These are phyloP conservation scores for Microcebus murinus DNA, from an alignment of 2,113 vertebrate genomes.

Conservation along the genomic window DNA sequence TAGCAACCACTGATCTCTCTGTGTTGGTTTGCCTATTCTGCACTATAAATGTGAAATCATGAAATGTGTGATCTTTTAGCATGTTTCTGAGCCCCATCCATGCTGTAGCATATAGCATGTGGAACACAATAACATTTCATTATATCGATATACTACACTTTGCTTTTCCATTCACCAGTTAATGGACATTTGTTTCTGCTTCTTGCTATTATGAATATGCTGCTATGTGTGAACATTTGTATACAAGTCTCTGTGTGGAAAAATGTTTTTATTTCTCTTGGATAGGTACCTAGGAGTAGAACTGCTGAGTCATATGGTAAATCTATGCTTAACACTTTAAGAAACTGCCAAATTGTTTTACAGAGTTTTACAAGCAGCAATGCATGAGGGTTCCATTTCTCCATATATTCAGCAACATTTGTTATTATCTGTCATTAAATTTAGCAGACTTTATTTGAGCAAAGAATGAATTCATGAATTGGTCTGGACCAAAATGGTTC, in stretches of 20 bases:
- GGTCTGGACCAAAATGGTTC: not conserved
- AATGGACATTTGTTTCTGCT: not conserved
- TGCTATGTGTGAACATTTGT: not conserved
- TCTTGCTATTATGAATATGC: not conserved
- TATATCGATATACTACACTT: not conserved
- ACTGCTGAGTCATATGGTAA: not conserved
- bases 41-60: not conserved
- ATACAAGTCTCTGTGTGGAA: not conserved
- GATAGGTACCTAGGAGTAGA: not conserved
- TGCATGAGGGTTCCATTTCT: not conserved
- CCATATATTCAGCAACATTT: not conserved
- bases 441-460: not conserved
- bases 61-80: not conserved
- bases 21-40: not conserved
- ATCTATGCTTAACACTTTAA: not conserved
- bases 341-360: not conserved
- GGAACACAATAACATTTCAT: not conserved
- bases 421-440: not conserved
- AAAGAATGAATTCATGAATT: not conserved
- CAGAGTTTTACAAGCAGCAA: not conserved
- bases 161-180: not conserved
- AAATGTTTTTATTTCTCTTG: not conserved
- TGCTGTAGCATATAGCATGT: not conserved
- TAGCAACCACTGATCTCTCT: not conserved
- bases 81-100: not conserved